Evolutionary conservation across 2,113 vertebrate species (phyloP), one percentile per base, ranked within the genome.

Genomic region (Siphamia tubifer): DNA sequence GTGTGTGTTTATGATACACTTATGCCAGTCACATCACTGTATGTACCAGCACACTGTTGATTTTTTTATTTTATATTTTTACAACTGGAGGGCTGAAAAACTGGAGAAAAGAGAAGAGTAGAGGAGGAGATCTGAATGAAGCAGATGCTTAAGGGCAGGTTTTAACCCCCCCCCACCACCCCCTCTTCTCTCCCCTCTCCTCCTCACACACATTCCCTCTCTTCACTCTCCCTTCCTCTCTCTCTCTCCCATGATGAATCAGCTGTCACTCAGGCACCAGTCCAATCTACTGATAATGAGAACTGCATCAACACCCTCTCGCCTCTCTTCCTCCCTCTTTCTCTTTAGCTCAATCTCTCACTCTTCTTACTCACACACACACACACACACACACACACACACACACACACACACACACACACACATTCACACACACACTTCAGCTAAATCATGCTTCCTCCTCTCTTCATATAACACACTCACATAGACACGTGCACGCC

Each of bases 201-300:
- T 91, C 91, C 91, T 83, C 74, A 91, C 92, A 45, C 55, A 55
- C 53, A 49, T 57, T 35, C 88, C 91, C 87, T 80, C 58, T 79
- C 84, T 82, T 89, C 81, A 81, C 86, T 86, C 85, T 68, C 87
- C 83, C 82, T 91, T 86, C 83, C 87, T 89, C 86, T 91, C 91
- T 91, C 91, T 87, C 90, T 83, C 83, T 94, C 92, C 93, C 94
- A 94, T 96, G 94, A 95, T 95, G 94, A 95, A 95, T 95, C 94
- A 94, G 93, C 94, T 95, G 95, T 94, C 96, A 96, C 87, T 92
- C 88, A 90, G 94, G 94, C 94, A 94, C 91, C 89, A 90, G 92
- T 94, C 94, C 94, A 95, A 95, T 95, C 94, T 95, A 93, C 94
- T 94, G 94, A 94, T 95, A 96, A 96, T 95, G 94, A 95, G 94